Percentiles rank a stretch among this genome's conserved stretches.
These are phyloP conservation scores for Oryzias melastigma DNA, from an alignment of 2,113 vertebrate genomes.

Conservation along the genomic window DNA sequence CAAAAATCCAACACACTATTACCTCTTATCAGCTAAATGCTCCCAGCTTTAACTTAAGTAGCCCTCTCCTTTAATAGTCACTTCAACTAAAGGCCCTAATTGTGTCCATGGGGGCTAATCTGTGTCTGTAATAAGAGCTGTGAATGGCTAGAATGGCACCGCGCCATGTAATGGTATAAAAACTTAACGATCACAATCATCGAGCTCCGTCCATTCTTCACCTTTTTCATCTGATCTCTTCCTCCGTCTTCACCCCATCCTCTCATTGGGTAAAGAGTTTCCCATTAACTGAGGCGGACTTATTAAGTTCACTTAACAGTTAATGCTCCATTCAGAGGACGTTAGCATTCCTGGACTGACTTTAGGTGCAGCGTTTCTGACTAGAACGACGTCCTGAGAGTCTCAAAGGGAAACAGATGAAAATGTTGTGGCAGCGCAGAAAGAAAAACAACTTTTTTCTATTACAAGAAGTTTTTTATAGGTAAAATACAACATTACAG, in stretches of 20 bases:
- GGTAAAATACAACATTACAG: no score
- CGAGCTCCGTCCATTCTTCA: slow-evolving; percentile 27
- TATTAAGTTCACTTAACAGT: slow-evolving; percentile 66
- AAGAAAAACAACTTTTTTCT: no score
- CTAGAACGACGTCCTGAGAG: no score
- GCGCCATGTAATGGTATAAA: slow-evolving; percentile 44
- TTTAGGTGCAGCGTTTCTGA: no score
- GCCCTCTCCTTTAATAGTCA: slow-evolving; percentile 71
- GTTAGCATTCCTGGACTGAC: slow-evolving; percentile 63
- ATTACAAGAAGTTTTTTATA: no score
- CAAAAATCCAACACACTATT: slow-evolving; percentile 72
- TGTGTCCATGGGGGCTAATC: slow-evolving; percentile 42
- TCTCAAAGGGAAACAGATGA: no score
- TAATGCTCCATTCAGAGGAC: slow-evolving; percentile 67
- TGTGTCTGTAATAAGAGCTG: slow-evolving; percentile 40
- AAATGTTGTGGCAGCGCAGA: no score
- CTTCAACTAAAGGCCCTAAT: slow-evolving; percentile 77
- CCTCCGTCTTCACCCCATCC: neutral
- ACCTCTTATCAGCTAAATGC: slow-evolving; percentile 64
- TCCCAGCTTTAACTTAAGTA: slow-evolving; percentile 60
- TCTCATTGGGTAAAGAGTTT: slow-evolving; percentile 41
- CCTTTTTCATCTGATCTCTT: slow-evolving; percentile 22
- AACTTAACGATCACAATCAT: slow-evolving; percentile 50
- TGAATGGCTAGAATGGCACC: slow-evolving; percentile 27
- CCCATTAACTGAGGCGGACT: slow-evolving; percentile 55